Base-by-base conservation (phyloP, 2,797 vertebrate species). In the Rhinophrynus dorsalis region DNA sequence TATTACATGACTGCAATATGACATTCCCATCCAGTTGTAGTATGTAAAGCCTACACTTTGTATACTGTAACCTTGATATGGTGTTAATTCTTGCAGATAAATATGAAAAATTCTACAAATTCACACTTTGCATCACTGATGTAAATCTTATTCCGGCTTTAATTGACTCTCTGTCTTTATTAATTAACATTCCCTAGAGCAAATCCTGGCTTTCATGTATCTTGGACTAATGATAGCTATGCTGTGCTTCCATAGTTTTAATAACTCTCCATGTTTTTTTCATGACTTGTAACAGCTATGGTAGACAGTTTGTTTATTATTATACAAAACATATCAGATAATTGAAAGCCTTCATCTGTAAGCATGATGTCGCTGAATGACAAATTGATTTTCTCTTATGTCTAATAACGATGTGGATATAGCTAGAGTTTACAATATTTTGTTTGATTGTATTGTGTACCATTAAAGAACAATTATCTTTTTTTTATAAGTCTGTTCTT, bases 251-350 rank as follows among this genome's bases (percentile, higher is more conserved):
- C 44, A 38, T 60, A 60, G 57, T 44, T 60, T 60, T 60, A 60
- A 60, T 60, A 60, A 44, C 57, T 60, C 37, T 44, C 57, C 20
- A 20, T 29, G 38, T 38, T 60, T 60, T 58, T 78, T 64, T 20
- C 10, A 3, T 63, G 57, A 17, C 62, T n/a, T 56, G 29, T 69
- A 40, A 48, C 67, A 74, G 32, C 54, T 0, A 0, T 52, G 72
- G 62, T 72, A 73, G 62, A 66, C 51, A 8, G 27, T 69, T 86
- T 79, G 27, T 69, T 86, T 79, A 74, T 79, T 60, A 44, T 60
- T 74, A 81, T 76, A 77, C 74, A 85, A 81, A 84, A 76, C 61
- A 45, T 80, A 78, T 70, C 64, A 70, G 82, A 76, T 87, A 84
- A 86, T 81, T 85, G 85, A 81, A 84, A 82, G 76, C 54, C 78